phyloP scores from a whole-genome alignment of 2,888 invertebrate species.

The Drosophila kuntzei region DNA sequence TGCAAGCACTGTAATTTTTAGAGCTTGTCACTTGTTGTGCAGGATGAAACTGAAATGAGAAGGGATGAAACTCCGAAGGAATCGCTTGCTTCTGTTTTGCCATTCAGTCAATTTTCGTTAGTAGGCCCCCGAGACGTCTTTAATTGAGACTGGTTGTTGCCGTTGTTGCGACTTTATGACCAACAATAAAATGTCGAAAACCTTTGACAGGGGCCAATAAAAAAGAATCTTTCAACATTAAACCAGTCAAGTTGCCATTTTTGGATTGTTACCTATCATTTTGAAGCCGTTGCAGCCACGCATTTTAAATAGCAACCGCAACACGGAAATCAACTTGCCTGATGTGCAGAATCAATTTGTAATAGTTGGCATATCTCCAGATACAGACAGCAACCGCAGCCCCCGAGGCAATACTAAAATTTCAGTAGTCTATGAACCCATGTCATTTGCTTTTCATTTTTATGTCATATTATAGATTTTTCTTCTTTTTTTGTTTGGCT shows the following conservation, averaged over 20 bases:
- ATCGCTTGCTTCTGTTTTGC: slow-evolving; percentile 36
- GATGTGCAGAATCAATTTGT: slow-evolving; percentile 73
- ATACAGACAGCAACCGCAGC: slow-evolving; percentile 58
- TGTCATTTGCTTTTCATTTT: slow-evolving; percentile 81
- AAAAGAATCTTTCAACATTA: slow-evolving; percentile 65
- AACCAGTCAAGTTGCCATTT: slow-evolving; percentile 30
- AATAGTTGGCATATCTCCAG: slow-evolving; percentile 80
- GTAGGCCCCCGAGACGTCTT: slow-evolving; percentile 77
- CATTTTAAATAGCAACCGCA: slow-evolving; percentile 51
- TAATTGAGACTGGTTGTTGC: slow-evolving; percentile 70
- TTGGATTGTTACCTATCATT: slow-evolving; percentile 21
- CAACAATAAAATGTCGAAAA: slow-evolving; percentile 63
- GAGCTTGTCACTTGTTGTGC: slow-evolving; percentile 78
- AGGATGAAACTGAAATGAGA: slow-evolving; percentile 9
- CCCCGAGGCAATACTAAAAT: slow-evolving; percentile 39
- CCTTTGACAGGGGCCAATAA: slow-evolving; percentile 61
- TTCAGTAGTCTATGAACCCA: slow-evolving; percentile 56
- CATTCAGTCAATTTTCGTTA: slow-evolving; percentile 78
- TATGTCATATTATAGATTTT: slow-evolving; percentile 81
- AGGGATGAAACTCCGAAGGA: slow-evolving; percentile 13
- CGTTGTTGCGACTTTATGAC: slow-evolving; percentile 61
- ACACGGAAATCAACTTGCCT: slow-evolving; percentile 54
- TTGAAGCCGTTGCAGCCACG: slow-evolving; percentile 65
- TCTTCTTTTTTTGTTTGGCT: too few species aligned
- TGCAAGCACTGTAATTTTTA: slow-evolving; percentile 72